Evolutionary conservation across 2,113 vertebrate genomes (phyloP).

Genomic region (Leptodactylus fuscus): DNA sequence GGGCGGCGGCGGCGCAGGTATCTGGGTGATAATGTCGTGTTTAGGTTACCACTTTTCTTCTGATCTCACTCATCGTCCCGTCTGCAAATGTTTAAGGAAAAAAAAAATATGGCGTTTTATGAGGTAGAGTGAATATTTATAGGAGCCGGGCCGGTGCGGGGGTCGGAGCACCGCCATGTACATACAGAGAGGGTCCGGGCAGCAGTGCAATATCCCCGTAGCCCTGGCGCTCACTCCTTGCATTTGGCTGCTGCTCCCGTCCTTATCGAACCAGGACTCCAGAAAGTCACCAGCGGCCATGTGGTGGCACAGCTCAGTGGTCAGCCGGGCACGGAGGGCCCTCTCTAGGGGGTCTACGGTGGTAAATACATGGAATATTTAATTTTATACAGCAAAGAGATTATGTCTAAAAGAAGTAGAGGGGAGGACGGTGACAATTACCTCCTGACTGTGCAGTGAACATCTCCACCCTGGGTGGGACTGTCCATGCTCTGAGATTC

Average conservation of each 20-base stretch:
- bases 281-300: no score
- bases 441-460: background rate
- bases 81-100: background rate
- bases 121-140: slow-evolving; percentile 22
- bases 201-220: slow-evolving; percentile 44
- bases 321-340: no score
- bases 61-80: background rate
- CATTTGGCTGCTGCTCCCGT: background rate
- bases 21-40: slow-evolving; percentile 17
- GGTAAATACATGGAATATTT: background rate
- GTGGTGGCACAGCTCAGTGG: no score
- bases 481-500: background rate
- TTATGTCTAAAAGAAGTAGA: background rate
- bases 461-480: background rate
- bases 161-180: background rate
- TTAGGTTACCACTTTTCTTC: slow-evolving; percentile 13
- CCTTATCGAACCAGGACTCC: no score
- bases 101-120: background rate
- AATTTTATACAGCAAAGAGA: background rate
- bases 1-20: slow-evolving; percentile 8
- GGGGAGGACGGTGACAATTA: background rate
- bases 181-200: slow-evolving; percentile 32
- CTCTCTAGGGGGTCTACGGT: background rate
- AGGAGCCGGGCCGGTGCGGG: background rate
- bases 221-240: background rate